Conservation (phyloP, 2,888 invertebrate species). For the Harmothoe impar region DNA sequence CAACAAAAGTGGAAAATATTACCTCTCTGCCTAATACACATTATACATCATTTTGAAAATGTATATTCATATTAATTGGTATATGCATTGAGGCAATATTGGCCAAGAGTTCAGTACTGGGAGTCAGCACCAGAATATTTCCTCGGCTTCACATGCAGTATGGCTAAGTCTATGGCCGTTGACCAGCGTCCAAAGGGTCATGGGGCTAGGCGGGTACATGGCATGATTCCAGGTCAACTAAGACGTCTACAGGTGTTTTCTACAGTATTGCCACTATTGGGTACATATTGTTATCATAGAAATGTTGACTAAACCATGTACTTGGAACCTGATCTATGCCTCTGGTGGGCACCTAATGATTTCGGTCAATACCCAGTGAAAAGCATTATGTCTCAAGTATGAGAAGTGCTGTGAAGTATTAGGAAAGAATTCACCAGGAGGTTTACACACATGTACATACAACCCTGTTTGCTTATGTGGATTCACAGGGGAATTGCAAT, state of each 20-base stretch:
- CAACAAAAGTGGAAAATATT: too few relatives aligned
- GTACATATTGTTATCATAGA: constrained; percentile 12
- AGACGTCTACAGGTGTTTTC: neutral
- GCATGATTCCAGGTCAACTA: constrained; percentile 13
- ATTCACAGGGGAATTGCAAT: too few relatives aligned
- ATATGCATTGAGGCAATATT: too few relatives aligned
- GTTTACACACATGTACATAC: too few relatives aligned
- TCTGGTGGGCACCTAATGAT: neutral
- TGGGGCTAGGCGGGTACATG: constrained; percentile 30
- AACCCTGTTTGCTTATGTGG: too few relatives aligned
- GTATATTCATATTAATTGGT: neutral
- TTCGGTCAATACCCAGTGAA: neutral
- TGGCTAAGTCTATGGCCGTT: neutral
- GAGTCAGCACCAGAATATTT: too few relatives aligned
- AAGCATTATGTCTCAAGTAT: neutral
- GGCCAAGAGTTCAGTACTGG: too few relatives aligned
- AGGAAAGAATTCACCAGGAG: too few relatives aligned
- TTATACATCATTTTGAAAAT: too few relatives aligned
- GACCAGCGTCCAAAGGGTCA: constrained; percentile 38
- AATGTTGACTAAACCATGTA: neutral
- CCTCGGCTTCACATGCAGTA: too few relatives aligned
- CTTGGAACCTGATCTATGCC: neutral
- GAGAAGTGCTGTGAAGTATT: neutral
- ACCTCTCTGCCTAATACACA: too few relatives aligned
- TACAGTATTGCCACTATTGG: neutral